Percentiles rank a stretch among this genome's conserved stretches.
These are phyloP conservation scores for Isaurus tuberculatus DNA, from an alignment of 92 coral and sea anemone species.

Conservation along the genomic window DNA sequence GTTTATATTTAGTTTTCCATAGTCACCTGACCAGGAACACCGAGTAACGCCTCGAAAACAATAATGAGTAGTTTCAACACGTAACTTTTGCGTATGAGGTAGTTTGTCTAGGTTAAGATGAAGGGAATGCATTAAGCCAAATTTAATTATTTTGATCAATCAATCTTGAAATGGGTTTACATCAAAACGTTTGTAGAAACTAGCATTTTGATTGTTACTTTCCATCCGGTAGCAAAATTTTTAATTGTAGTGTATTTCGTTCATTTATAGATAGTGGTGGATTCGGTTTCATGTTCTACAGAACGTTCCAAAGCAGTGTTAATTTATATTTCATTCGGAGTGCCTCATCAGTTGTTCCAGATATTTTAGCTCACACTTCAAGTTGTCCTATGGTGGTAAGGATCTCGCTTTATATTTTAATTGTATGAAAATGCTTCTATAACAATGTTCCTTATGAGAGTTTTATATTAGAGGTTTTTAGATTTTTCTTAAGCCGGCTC, in stretches of 20 bases:
- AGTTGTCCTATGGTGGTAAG: slow-evolving; percentile 69
- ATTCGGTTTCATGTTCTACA: slow-evolving; percentile 78
- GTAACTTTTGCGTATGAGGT: neutral
- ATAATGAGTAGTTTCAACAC: neutral
- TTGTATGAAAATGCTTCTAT: too few relatives aligned
- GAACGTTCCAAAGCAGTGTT: slow-evolving; percentile 80
- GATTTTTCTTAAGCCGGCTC: too few relatives aligned
- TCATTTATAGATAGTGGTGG: slow-evolving; percentile 55
- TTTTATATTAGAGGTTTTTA: too few relatives aligned
- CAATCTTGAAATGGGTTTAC: neutral
- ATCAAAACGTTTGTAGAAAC: neutral
- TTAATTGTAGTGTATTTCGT: neutral
- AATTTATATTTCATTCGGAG: slow-evolving; percentile 67
- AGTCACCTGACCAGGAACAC: neutral
- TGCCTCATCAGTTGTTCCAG: slow-evolving; percentile 58
- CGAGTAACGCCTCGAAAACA: neutral
- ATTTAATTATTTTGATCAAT: neutral
- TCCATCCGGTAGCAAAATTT: neutral
- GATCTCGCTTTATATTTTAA: neutral
- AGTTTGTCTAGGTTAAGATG: neutral
- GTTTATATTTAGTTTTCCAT: neutral
- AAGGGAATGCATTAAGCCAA: neutral
- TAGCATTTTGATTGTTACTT: neutral
- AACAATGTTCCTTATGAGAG: too few relatives aligned
- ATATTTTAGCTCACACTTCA: slow-evolving; percentile 59